Evolutionary conservation across 2,797 vertebrate genomes (phyloP), one percentile per base, ranked within the genome.

Genomic region (Anniella stebbinsi): DNA sequence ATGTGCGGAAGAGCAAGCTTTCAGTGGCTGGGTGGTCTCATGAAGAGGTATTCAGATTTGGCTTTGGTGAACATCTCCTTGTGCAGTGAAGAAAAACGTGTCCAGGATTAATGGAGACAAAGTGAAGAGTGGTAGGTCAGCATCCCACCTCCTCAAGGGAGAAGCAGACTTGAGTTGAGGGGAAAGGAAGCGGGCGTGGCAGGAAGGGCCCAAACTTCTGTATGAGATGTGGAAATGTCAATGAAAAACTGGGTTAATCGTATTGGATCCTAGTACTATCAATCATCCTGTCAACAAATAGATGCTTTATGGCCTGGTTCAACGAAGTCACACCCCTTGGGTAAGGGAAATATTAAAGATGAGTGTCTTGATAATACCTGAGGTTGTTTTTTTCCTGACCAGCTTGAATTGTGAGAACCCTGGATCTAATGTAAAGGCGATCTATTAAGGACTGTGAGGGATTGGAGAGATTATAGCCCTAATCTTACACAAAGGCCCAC

Each of bases 11-110:
- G 81, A 84, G 9, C 36, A 88, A 69, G 12, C n/a, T 57, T 80
- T 72, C 67, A 57, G 48, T 80, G 45, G 60, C n/a, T 89, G 72
- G 72, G 88, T 89, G 82, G 82, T 85, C 82, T 78, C 17, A 51
- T 30, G 48, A 54, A 89, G 45, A 77, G 72, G 54, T 69, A 54
- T 48, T 33, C 41, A 36, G 36, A 17, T 28, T 73, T 88, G 36
- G 57, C 70, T 86, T 51, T 80, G 8, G 10, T 45, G 21, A 86
- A 33, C 10, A 73, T n/a, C 28, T 17, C 28, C 25, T 36, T 41
- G 30, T 41, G 12, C 18, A 60, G 84, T 9, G 60, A 84, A 25
- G 38, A 88, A 41, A 4, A 81, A n/a, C 60, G 36, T 80, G 54
- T 15, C 69, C 76, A 18, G 45, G 51, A 57, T 80, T 63, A 86